Evolutionary conservation across 2,888 invertebrate species (phyloP).

Genomic region (Ctena decussata): DNA sequence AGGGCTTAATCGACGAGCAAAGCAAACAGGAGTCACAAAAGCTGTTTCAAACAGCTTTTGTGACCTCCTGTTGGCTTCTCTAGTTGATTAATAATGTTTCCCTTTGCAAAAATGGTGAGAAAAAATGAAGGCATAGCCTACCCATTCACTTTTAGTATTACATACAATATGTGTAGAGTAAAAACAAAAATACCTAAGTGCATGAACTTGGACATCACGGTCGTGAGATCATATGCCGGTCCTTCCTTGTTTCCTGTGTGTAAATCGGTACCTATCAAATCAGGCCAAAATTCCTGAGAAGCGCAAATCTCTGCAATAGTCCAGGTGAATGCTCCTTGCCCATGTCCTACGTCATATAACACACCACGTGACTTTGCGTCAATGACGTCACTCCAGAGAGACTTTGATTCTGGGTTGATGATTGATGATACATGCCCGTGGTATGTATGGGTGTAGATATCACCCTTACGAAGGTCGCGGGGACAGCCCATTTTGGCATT

Average conservation of each 20-base stretch:
- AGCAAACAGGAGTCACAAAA: no score
- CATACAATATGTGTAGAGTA: no score
- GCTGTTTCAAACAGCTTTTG: no score
- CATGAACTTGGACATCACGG: slow-evolving; percentile 81
- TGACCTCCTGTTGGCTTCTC: no score
- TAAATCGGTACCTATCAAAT: slow-evolving; percentile 79
- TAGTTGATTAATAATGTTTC: no score
- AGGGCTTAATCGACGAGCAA: no score
- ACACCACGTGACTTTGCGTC: slow-evolving; percentile 80
- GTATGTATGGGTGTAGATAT: slow-evolving; percentile 82
- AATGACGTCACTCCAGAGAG: slow-evolving; percentile 68
- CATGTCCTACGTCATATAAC: slow-evolving; percentile 82
- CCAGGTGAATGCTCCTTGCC: slow-evolving; percentile 82
- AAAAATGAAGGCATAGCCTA: no score
- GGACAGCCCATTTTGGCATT: slow-evolving; percentile 68
- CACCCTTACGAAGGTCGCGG: slow-evolving; percentile 74
- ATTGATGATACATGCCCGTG: slow-evolving; percentile 73
- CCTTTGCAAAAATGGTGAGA: no score
- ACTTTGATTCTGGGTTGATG: slow-evolving; percentile 60
- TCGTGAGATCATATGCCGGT: slow-evolving; percentile 80
- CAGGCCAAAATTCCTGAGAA: slow-evolving; percentile 77
- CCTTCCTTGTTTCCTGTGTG: slow-evolving; percentile 76
- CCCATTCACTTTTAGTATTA: no score
- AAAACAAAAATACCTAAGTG: slow-evolving; percentile 76
- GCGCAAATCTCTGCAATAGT: slow-evolving; percentile 76